These are phyloP conservation scores for Gorsachius magnificus DNA, from an alignment of 2,797 vertebrate genomes.

Conservation along the genomic window DNA sequence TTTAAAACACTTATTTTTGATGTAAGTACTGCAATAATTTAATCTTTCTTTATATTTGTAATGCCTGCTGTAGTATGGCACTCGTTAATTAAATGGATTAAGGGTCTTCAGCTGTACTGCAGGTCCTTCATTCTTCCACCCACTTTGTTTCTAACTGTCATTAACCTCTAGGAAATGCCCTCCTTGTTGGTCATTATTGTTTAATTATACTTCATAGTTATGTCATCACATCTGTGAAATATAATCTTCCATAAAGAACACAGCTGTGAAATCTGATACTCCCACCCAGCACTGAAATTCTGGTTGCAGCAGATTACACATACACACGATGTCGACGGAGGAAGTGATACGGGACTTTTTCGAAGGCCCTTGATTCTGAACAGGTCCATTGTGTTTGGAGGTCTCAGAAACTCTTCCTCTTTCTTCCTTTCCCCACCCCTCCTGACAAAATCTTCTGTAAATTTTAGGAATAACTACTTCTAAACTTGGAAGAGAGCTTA, in stretches of 20 bases:
- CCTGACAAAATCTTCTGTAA: not conserved
- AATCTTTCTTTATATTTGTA: not conserved
- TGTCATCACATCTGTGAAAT: slow-evolving; percentile 39
- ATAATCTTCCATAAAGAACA: not conserved
- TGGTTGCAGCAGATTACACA: not conserved
- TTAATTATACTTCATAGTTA: slow-evolving; percentile 40
- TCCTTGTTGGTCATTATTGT: slow-evolving; percentile 1
- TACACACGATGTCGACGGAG: not conserved
- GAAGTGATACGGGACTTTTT: not conserved
- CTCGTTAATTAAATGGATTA: not conserved
- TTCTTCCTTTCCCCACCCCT: not conserved
- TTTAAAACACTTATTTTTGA: slow-evolving; percentile 7
- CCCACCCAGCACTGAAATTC: not conserved
- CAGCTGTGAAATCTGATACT: slow-evolving; percentile 7
- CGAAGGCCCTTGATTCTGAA: not conserved
- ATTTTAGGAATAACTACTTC: not conserved
- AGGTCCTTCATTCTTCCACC: not conserved
- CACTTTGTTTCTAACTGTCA: not conserved
- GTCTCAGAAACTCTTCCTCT: not conserved
- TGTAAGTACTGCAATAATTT: not conserved
- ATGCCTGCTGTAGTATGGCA: not conserved
- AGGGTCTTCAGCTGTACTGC: not conserved
- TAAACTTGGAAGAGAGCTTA: not conserved
- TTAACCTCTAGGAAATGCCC: slow-evolving; percentile 51
- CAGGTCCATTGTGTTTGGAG: not conserved